Conservation (phyloP, 2,797 vertebrate genomes). For the Anolis apletophallus region DNA sequence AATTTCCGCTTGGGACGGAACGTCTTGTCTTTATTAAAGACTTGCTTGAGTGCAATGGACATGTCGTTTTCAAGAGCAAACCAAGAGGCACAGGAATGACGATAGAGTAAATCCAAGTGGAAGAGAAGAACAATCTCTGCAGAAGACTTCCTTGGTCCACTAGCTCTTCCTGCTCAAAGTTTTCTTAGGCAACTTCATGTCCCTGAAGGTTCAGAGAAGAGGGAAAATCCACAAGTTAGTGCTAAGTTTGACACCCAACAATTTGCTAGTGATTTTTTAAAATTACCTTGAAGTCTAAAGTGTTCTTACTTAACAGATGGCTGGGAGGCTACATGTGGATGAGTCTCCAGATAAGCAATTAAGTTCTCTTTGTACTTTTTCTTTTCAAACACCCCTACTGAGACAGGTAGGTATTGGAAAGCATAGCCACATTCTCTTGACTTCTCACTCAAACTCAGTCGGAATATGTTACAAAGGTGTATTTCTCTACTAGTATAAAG, state of each 20-base stretch:
- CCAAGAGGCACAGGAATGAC: constrained; percentile 59
- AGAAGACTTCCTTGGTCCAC: constrained; percentile 47
- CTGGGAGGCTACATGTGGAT: neutral
- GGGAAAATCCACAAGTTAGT: constrained; percentile 57
- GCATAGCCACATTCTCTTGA: no score
- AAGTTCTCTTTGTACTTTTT: neutral
- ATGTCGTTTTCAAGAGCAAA: constrained; percentile 71
- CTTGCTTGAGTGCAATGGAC: constrained; percentile 86
- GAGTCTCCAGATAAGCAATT: neutral
- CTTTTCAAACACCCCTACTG: no score
- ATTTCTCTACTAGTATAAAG: neutral
- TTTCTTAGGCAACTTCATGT: constrained; percentile 62
- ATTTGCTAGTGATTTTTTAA: constrained; percentile 20
- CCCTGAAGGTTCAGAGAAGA: constrained; percentile 68
- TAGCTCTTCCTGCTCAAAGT: constrained; percentile 58
- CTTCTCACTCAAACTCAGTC: no score
- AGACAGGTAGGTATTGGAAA: no score
- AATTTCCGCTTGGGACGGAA: constrained; percentile 88
- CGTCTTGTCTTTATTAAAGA: constrained; percentile 89
- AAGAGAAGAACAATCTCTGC: constrained; percentile 46
- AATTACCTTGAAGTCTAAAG: constrained; percentile 7
- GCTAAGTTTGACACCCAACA: neutral
- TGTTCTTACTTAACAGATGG: neutral
- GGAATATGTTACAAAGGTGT: no score
- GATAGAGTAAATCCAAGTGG: constrained; percentile 50